Evolutionary conservation across 2,888 invertebrate species (phyloP).

Genomic region (Gastrophysa polygoni): DNA sequence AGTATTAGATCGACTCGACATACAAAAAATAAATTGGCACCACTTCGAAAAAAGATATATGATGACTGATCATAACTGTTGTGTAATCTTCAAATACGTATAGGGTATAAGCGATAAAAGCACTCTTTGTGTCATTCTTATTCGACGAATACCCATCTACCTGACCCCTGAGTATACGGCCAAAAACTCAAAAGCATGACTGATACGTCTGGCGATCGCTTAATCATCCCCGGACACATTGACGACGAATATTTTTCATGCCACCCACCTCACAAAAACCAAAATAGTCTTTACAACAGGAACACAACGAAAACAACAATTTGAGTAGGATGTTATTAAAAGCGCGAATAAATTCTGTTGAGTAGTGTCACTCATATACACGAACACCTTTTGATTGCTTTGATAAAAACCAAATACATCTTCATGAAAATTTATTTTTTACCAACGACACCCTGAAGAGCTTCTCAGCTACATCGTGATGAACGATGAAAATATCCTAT

Average conservation of each 20-base stretch:
- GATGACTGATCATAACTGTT: not conserved
- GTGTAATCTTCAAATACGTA: not conserved
- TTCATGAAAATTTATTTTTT: too few species aligned
- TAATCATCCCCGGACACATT: not conserved
- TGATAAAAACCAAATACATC: too few species aligned
- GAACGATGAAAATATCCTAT: too few species aligned
- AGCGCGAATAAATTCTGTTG: not conserved
- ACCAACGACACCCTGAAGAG: too few species aligned
- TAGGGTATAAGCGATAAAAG: not conserved
- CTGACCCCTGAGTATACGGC: not conserved
- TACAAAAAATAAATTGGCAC: too few species aligned
- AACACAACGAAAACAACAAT: conserved; percentile 14
- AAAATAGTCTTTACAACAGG: not conserved
- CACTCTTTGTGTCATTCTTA: not conserved
- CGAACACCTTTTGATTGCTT: too few species aligned
- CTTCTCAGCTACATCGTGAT: too few species aligned
- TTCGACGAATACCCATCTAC: not conserved
- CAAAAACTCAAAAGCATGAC: not conserved
- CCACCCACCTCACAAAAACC: not conserved
- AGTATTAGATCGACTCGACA: too few species aligned
- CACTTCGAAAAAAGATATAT: not conserved
- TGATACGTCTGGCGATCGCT: not conserved
- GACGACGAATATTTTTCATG: conserved; percentile 3
- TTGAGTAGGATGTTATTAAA: conserved; percentile 33
- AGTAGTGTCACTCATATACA: not conserved